These are phyloP conservation scores for Biston betularia DNA, from an alignment of 2,888 invertebrate species.

Conservation along the genomic window DNA sequence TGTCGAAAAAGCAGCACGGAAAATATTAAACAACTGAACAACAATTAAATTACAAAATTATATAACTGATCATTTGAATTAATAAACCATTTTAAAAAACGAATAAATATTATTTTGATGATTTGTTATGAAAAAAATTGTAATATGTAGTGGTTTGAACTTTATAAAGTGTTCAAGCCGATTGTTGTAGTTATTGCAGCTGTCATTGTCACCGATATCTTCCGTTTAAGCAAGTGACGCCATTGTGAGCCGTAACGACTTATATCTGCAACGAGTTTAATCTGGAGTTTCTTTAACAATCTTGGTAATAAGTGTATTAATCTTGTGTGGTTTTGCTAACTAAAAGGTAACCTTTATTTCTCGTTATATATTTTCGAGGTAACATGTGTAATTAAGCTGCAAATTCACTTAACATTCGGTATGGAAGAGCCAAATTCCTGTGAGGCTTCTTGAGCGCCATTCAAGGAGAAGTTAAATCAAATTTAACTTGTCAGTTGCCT, in stretches of 20 bases:
- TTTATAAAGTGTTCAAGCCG: constrained; percentile 46
- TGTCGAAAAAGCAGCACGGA: constrained; percentile 66
- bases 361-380: constrained; percentile 78
- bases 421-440: constrained; percentile 89
- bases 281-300: constrained; percentile 90
- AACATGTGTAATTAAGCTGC: constrained; percentile 71
- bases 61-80: background rate
- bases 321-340: constrained; percentile 69
- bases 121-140: background rate
- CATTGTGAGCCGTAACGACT: constrained; percentile 95
- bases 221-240: constrained; percentile 89
- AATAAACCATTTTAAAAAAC: too few species aligned
- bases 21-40: constrained; percentile 27
- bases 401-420: constrained; percentile 85
- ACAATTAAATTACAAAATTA: background rate
- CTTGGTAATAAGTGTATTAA: constrained; percentile 79
- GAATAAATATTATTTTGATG: too few species aligned
- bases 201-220: constrained; percentile 68
- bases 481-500: constrained; percentile 61
- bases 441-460: constrained; percentile 89
- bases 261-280: constrained; percentile 87
- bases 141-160: background rate
- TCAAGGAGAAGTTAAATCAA: constrained; percentile 77
- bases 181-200: constrained; percentile 53
- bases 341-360: constrained; percentile 73